phyloP scores from a whole-genome alignment of 2,113 vertebrate species.

The Cheilinus undulatus region DNA sequence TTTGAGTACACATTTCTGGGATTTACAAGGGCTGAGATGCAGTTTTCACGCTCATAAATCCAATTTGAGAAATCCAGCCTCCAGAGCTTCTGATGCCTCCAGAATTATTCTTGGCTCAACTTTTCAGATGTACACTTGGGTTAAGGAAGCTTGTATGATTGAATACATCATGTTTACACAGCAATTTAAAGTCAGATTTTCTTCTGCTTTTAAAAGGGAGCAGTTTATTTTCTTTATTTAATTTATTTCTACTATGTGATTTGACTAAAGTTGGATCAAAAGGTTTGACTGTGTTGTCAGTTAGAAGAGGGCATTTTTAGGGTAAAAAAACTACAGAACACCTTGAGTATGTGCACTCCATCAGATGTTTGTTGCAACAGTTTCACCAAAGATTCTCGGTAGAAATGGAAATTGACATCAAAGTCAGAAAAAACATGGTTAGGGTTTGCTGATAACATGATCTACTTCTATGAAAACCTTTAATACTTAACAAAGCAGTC shows the following conservation, averaged over 20 bases:
- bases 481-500: no score
- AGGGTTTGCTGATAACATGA: no score
- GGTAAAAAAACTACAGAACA: no score
- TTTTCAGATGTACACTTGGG: constrained; percentile 9
- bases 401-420: no score
- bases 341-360: no score
- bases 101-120: constrained; percentile 27
- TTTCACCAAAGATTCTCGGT: no score
- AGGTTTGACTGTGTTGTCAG: no score
- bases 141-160: constrained; percentile 1
- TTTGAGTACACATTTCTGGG: constrained; percentile 46
- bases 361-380: no score
- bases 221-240: background rate
- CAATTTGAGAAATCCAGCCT: constrained; percentile 45
- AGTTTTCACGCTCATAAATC: constrained; percentile 59
- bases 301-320: no score
- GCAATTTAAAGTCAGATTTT: background rate
- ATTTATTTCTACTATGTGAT: background rate
- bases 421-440: no score
- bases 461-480: no score
- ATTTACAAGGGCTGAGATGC: constrained; percentile 39
- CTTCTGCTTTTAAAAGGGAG: background rate
- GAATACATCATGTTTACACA: background rate
- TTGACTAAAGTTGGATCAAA: background rate
- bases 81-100: constrained; percentile 26